Evolutionary conservation across 2,113 vertebrate species (phyloP), one percentile per base, ranked within the genome.

Genomic region (Hyperoodon ampullatus): DNA sequence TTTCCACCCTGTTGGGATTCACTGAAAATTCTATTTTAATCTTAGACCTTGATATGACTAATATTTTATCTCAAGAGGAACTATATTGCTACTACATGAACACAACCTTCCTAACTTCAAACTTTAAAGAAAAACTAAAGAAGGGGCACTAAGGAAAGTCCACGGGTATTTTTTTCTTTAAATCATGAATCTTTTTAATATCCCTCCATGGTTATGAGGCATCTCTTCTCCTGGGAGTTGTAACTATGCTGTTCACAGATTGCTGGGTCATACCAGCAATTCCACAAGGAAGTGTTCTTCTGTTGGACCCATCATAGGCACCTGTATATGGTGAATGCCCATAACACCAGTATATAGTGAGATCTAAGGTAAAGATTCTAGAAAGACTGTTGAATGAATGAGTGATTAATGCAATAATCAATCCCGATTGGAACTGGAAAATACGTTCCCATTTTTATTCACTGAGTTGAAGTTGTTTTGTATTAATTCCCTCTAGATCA

Each of bases 291-390:
- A 26, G 3, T 8, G 1, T 33, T 58, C 6, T 83, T 44, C 42
- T 18, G 3, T 1, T 12, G 77, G 58, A 12, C 33, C 19, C 60
- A 6, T 44, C 28, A 2, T 35, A 26, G 83, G 26, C 3, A 30
- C 10, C 35, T 58, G 2, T 61, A 21, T 13, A 3, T 5, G 9
- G 3, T 15, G 5, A 50, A 14, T 39, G 23, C 65, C 55, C 3
- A 1, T 26, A 47, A 19, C 33, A 35, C 47, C 1, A 1, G 18
- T 0, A 7, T 65, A 9, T n/a, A 8, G 44, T 5, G 30, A 61
- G 13, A 78, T 55, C 16, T 26, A 60, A 42, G 55, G 26, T 2
- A 19, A 60, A 23, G 24, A 28, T 60, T 80, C 77, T 50, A 2
- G n/a, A 35, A 78, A 60, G 84, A 6, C 12, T 61, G 26, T 58